These are phyloP conservation scores for Parasteatoda tepidariorum DNA, from an alignment of 1,140 invertebrate genomes.

Conservation along the genomic window DNA sequence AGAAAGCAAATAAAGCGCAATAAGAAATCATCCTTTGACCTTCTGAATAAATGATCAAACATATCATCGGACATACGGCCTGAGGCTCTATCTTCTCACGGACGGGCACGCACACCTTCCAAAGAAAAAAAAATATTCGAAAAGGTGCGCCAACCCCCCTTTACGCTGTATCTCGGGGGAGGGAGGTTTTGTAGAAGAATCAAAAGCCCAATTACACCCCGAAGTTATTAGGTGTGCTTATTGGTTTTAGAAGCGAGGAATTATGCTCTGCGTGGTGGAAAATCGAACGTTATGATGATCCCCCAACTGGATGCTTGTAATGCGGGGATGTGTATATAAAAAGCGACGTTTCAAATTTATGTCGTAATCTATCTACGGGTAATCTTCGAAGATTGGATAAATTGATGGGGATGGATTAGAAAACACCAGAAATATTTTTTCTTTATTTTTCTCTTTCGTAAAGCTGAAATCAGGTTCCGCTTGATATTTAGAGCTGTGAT, in stretches of 20 bases:
- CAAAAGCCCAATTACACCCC: background rate
- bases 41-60: background rate
- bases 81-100: conserved; percentile 16
- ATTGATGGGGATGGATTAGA: too few species aligned
- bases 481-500: too few species aligned
- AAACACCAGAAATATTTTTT: too few species aligned
- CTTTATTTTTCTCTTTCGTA: conserved; percentile 24
- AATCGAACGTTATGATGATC: too few species aligned
- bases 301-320: too few species aligned
- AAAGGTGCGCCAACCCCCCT: background rate
- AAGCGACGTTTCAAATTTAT: too few species aligned
- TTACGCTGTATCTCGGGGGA: too few species aligned
- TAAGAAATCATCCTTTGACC: background rate
- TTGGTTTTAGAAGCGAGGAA: background rate
- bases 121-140: background rate
- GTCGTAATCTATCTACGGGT: too few species aligned
- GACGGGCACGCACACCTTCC: conserved; percentile 19
- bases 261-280: too few species aligned
- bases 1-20: background rate
- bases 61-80: background rate
- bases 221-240: background rate
- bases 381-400: too few species aligned
- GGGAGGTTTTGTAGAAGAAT: background rate
- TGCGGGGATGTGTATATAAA: too few species aligned
- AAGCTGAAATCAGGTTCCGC: too few species aligned